These are phyloP conservation scores for Pimephales promelas DNA, from an alignment of 2,113 vertebrate species.

Conservation along the genomic window DNA sequence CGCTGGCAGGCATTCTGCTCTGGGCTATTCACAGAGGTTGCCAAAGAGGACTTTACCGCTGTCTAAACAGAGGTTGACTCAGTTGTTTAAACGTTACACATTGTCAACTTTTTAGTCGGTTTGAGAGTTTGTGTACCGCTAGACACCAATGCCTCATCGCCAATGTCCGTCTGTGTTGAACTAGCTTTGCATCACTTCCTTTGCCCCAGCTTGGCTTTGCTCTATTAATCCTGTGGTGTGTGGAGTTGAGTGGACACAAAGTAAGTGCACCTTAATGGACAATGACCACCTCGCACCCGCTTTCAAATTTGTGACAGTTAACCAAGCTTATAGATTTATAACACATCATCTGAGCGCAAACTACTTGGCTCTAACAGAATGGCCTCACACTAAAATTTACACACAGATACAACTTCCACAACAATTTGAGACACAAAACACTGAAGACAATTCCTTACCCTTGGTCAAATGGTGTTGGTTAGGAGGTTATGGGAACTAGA, in stretches of 20 bases:
- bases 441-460: background rate
- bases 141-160: conserved; percentile 34
- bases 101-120: background rate
- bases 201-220: conserved; percentile 33
- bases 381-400: background rate
- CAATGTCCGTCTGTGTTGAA: conserved; percentile 35
- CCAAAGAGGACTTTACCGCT: conserved; percentile 4
- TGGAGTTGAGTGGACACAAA: conserved; percentile 47
- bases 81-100: conserved; percentile 9
- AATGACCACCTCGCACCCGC: conserved; percentile 39
- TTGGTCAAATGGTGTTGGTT: background rate
- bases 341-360: background rate
- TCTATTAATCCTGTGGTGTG: conserved; percentile 46
- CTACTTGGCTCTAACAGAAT: conserved; percentile 19
- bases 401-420: background rate
- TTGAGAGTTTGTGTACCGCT: conserved; percentile 38
- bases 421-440: background rate
- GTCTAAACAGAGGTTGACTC: conserved; percentile 40
- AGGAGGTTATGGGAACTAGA: background rate
- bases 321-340: conserved; percentile 41
- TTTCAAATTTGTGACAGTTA: conserved; percentile 15
- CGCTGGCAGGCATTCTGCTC: conserved; percentile 13
- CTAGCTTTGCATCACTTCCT: conserved; percentile 43
- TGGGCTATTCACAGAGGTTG: conserved; percentile 21
- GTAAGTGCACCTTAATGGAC: conserved; percentile 59